Evolutionary conservation across 2,888 invertebrate genomes (phyloP), one percentile per base, ranked within the genome.

Genomic region (Monoplex corrugatus): DNA sequence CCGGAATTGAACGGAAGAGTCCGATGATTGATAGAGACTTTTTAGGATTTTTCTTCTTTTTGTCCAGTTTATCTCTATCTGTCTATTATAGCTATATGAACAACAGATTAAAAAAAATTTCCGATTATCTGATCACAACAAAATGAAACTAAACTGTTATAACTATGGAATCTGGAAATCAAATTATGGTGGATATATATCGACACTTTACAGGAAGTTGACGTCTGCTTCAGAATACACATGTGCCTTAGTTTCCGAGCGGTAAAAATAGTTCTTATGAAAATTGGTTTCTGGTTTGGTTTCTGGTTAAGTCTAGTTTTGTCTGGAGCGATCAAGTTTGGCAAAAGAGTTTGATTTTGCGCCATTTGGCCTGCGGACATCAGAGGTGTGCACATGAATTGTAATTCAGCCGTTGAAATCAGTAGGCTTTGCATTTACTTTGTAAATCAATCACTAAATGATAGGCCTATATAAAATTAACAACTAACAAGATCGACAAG

Each of bases 181-280:
- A n/a, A n/a, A n/a, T n/a, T n/a, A n/a, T n/a, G n/a, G n/a, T n/a
- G n/a, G n/a, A n/a, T n/a, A n/a, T n/a, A n/a, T n/a, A n/a, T n/a
- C n/a, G n/a, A n/a, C n/a, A 5, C 16, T 32, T 23, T 43, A 86
- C 86, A 38, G 86, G 86, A 86, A 86, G 68, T 68, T 16, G 68
- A n/a, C 50, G 86, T 86, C 86, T 86, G 86, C 86, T 86, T n/a
- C n/a, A n/a, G n/a, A n/a, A 86, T 35, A 28, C 38, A n/a, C 86
- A 38, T 50, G 84, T 84, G 84, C 68, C 0, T n/a, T 3, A 5
- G 23, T 68, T 68, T n/a, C 23, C 10, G 8, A 78, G 78, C 86
- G 68, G 86, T 68, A 50, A 68, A 68, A 86, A 68, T 68, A 86
- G n/a, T 19, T 43, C 63, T 86, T 86, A 43, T 86, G 68, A 68